These are phyloP conservation scores for Desmophyllum pertusum DNA, from an alignment of 92 coral and sea anemone genomes.

Conservation along the genomic window DNA sequence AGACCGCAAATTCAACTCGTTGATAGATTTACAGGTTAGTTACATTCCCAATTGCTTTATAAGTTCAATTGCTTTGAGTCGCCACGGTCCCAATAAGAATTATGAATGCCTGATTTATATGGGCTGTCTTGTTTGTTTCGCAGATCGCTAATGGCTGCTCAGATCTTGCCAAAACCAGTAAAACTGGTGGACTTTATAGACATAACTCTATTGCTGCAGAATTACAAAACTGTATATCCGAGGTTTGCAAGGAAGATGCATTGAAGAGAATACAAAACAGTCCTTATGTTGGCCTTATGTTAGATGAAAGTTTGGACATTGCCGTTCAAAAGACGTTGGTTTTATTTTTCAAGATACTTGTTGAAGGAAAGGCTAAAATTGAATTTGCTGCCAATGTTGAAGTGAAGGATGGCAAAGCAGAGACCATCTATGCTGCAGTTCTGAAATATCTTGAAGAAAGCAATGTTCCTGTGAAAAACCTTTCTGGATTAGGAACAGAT, in stretches of 20 bases:
- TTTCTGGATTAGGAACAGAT: slow-evolving; percentile 64
- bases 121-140: slow-evolving; percentile 6
- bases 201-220: slow-evolving; percentile 47
- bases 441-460: slow-evolving; percentile 37
- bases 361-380: slow-evolving; percentile 33
- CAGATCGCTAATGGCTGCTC: slow-evolving; percentile 40
- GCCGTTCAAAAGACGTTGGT: slow-evolving; percentile 52
- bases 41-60: not conserved
- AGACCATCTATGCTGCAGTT: slow-evolving; percentile 49
- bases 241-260: slow-evolving; percentile 51
- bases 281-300: slow-evolving; percentile 51
- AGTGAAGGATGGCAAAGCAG: slow-evolving; percentile 51
- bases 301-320: slow-evolving; percentile 54
- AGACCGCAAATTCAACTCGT: no score
- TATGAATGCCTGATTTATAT: not conserved
- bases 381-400: slow-evolving; percentile 57
- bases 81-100: not conserved
- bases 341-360: slow-evolving; percentile 37
- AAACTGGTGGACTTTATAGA: slow-evolving; percentile 37
- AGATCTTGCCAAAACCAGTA: slow-evolving; percentile 47
- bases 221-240: slow-evolving; percentile 35
- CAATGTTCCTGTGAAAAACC: slow-evolving; percentile 54
- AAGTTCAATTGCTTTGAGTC: not conserved
- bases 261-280: slow-evolving; percentile 44
- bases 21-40: slow-evolving; percentile 25